Base-by-base conservation (phyloP, 2,797 vertebrate genomes). In the Myiotriccus ornatus region DNA sequence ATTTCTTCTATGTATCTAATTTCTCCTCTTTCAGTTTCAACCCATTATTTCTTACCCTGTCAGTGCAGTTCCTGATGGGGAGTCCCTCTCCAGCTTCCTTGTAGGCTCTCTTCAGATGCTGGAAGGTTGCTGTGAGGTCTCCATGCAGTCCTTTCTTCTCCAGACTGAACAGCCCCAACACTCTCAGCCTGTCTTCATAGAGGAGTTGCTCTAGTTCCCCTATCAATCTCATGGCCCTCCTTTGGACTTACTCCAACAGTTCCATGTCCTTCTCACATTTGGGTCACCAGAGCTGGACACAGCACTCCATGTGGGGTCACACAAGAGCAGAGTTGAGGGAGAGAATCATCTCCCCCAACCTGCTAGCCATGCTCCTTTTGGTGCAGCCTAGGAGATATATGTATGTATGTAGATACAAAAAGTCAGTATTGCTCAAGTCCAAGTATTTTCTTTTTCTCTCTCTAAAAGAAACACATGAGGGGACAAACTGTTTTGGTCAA, bases 351-450 rank as follows among this genome's bases (percentile, higher is more conserved):
- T 56, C 20, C 17, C 24, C 32, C 10, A 10, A 53, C 12, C 37
- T 53, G 22, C 30, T 49, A 44, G 28, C 9, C 50, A 56, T 20
- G 18, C 3, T 70, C 27, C 28, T 50, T 43, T 55, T 50, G 20
- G 56, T 70, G 23, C 7, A 76, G n/a, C 17, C 20, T 20, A 49
- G 44, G 18, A 41, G 6, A 60, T 1, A 55, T 10, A 35, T 44
- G 4, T 2, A 7, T 10, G 1, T 1, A 25, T 1, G 44, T 5
- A 55, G 3, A 73, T 6, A 19, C 2, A 25, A 47, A 64, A 76
- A 25, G 28, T 75, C 49, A n/a, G 8, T 37, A 13, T 34, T 85
- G 37, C 35, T 77, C 22, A 56, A 47, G 18, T 39, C 30, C 22
- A 89, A 77, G 27, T 46, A 60, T 71, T 89, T 82, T 35, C 17